Base-by-base conservation (phyloP, 2,797 vertebrate genomes). In the Bovichtus variegatus region DNA sequence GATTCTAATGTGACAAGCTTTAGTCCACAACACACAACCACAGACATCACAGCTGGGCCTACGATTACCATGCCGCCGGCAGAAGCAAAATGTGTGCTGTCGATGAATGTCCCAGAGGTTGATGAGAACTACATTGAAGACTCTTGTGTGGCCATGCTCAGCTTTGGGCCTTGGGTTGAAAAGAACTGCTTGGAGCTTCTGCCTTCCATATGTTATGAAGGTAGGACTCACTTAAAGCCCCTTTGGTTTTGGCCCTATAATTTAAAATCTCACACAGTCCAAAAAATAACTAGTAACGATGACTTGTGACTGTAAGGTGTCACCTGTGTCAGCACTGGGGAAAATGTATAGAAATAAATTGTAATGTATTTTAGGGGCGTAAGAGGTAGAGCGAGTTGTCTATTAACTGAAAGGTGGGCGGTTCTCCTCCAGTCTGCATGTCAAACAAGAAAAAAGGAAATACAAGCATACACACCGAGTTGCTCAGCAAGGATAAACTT, bases 201-300 rank as follows among this genome's bases (percentile, higher is more conserved):
- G 23, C 81, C 93, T 31, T 96, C 71, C 71, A 87, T 96, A 62
- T 96, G 95, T 63, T 95, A 95, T 75, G 94, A 95, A 54, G 94
- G 95, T 96, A 86, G 40, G 80, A 62, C 44, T 70, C 3, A 23
- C 63, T 55, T 21, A 31, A 66, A 27, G 43, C 49, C 18, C 11
- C 9, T n/a, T 3, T 21, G 21, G 49, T 47, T 41, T 36, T 6
- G 3, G 7, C 25, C 2, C 3, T 25, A 4, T 44, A 5, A 36
- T 29, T 29, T 15, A 11, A 19, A 19, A 10, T 44, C 47, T 9
- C 23, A 15, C 6, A 47, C 11, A 4, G n/a, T 23, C 23, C 4
- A 51, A 53, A 53, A n/a, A 53, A 40, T 12, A 50, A n/a, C 41
- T 50, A 21, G 15, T 60, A 34, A 31, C 38, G 11, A 16, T 34